Evolutionary conservation across 2,888 invertebrate genomes (phyloP).

Genomic region (Eristalis intricaria): DNA sequence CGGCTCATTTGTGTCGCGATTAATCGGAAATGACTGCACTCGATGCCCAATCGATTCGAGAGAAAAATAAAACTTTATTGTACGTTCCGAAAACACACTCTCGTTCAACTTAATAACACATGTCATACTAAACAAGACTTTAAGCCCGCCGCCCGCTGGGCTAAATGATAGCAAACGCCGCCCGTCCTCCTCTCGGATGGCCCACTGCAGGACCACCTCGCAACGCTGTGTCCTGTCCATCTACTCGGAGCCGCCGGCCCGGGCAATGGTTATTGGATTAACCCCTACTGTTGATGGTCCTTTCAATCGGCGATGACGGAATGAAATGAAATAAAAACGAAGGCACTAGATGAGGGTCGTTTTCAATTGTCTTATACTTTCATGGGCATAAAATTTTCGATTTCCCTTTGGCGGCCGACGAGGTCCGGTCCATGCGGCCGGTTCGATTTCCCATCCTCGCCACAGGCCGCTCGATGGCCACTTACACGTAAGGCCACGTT

Average conservation of each 20-base stretch:
- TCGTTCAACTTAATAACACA: background rate
- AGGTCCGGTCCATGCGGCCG: background rate
- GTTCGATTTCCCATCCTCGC: conserved; percentile 3
- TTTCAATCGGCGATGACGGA: conserved; percentile 25
- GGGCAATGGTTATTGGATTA: conserved; percentile 34
- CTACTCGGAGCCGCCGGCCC: background rate
- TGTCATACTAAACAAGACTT: background rate
- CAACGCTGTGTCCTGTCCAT: background rate
- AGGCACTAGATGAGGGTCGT: conserved; percentile 34
- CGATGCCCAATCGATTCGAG: background rate
- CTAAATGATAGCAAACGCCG: no score
- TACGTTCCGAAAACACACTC: background rate
- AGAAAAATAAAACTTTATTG: background rate
- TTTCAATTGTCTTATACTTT: conserved; percentile 49
- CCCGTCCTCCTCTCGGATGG: background rate
- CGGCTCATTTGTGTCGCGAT: background rate
- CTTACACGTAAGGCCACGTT: background rate
- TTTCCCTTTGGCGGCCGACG: conserved; percentile 16
- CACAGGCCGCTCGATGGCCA: background rate
- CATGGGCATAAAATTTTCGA: conserved; percentile 45
- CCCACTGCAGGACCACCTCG: conserved; percentile 5
- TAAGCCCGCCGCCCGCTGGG: background rate
- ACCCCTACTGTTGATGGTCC: conserved; percentile 13
- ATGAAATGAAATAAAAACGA: conserved; percentile 12
- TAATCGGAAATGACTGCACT: background rate